Percentiles rank a stretch among this genome's conserved stretches.
These are phyloP conservation scores for Melipona beecheii DNA, from an alignment of 2,888 invertebrate genomes.

Conservation along the genomic window DNA sequence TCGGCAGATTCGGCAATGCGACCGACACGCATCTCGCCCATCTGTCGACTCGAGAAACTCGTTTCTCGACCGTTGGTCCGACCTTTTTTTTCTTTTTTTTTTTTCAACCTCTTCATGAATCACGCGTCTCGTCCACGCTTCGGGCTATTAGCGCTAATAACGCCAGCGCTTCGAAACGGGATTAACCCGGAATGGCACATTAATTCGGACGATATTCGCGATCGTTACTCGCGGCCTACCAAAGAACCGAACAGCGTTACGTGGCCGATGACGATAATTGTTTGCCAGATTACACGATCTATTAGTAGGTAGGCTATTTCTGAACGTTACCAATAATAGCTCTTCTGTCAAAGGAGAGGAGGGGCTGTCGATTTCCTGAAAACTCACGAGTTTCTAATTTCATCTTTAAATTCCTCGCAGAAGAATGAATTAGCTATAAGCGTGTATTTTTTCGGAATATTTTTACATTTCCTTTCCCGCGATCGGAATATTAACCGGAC, in stretches of 20 bases:
- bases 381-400: background rate
- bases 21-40: constrained; percentile 42
- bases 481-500: background rate
- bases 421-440: background rate
- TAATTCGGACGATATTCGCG: background rate
- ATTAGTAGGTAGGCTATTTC: constrained; percentile 23
- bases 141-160: constrained; percentile 19
- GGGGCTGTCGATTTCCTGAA: background rate
- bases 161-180: background rate
- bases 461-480: background rate
- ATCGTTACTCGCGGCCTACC: background rate
- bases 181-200: background rate
- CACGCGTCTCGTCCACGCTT: constrained; percentile 31
- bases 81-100: background rate
- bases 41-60: constrained; percentile 51
- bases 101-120: constrained; percentile 30
- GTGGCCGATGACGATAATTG: constrained; percentile 16
- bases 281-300: constrained; percentile 28
- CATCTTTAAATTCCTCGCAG: background rate
- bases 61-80: constrained; percentile 43
- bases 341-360: background rate
- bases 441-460: background rate
- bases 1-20: constrained; percentile 24
- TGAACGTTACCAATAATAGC: constrained; percentile 4
- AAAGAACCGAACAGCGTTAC: background rate